phyloP scores from a whole-genome alignment of 2,797 vertebrate species.

The Ctenosaura bakeri region DNA sequence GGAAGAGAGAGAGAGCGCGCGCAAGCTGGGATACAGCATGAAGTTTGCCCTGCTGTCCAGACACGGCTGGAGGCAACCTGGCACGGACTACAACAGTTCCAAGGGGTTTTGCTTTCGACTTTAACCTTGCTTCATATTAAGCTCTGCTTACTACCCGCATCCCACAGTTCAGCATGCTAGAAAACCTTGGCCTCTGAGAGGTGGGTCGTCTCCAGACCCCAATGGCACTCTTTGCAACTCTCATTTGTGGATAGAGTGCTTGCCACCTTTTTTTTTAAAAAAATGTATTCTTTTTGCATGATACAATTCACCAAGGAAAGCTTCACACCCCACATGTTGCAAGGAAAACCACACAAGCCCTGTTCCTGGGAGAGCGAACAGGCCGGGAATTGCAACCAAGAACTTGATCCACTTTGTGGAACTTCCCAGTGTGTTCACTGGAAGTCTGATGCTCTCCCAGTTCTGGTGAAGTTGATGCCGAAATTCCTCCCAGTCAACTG shows the following conservation, averaged over 20 bases:
- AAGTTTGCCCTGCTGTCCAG: not conserved
- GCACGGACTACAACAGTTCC: too few species aligned
- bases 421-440: too few species aligned
- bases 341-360: not conserved
- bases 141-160: too few species aligned
- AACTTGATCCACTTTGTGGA: too few species aligned
- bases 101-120: not conserved
- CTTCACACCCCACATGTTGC: not conserved
- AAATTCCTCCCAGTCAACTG: not conserved
- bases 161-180: not conserved
- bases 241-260: not conserved
- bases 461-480: not conserved
- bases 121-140: not conserved
- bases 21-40: conserved; percentile 66
- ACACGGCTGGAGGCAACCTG: too few species aligned
- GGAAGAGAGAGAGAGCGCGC: conserved; percentile 33
- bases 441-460: not conserved
- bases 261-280: too few species aligned
- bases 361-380: not conserved
- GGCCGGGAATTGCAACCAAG: too few species aligned
- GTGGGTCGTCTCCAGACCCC: too few species aligned
- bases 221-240: not conserved
- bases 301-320: not conserved
- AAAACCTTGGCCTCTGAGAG: not conserved
- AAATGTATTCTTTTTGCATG: not conserved